Base-by-base conservation (phyloP, 2,888 invertebrate genomes). In the Heliothis peltigera region DNA sequence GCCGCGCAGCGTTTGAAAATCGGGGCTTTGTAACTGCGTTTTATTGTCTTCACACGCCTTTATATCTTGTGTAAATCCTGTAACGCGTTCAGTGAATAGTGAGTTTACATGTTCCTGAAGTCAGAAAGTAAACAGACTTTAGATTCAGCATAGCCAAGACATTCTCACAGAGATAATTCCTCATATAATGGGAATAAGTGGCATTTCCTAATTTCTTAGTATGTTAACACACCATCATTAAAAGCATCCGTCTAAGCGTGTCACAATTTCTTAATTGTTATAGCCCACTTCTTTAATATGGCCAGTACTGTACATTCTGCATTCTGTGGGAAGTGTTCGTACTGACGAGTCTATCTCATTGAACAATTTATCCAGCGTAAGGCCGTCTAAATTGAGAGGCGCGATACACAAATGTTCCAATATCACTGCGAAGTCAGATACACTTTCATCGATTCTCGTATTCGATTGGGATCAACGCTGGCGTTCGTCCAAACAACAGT, bases 401-500 rank as follows among this genome's bases (percentile, higher is more conserved):
- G 52, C 53, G 59, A 52, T 64, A 69, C 44, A 71, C 54, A 57
- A 49, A 64, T 65, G 69, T 67, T 66, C 46, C 57, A 72, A 80
- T 70, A 70, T 78, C 70, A 76, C 67, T 76, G 70, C 60, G 62
- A 72, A 70, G 54, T 53, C 70, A 77, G 69, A 61, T 70, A 74
- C 63, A 66, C 61, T 82, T 73, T 54, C 71, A 79, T 78, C 67
- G 74, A 77, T 81, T 79, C 79, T 80, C 80, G 84, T 70, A 70
- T 76, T 69, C 72, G 82, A 85, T 79, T 78, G 77, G 80, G 80
- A 75, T 73, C 71, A 75, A 71, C 66, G 69, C 84, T 92, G 92
- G 92, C 92, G 81, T 75, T 71, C 79, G 82, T 91, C 92, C 92
- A 93, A 92, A 87, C 84, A 86, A 73, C 78, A 82, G 86, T 88